phyloP scores from a whole-genome alignment of 2,888 invertebrate genomes.

The Rhabditophanes sp. region DNA sequence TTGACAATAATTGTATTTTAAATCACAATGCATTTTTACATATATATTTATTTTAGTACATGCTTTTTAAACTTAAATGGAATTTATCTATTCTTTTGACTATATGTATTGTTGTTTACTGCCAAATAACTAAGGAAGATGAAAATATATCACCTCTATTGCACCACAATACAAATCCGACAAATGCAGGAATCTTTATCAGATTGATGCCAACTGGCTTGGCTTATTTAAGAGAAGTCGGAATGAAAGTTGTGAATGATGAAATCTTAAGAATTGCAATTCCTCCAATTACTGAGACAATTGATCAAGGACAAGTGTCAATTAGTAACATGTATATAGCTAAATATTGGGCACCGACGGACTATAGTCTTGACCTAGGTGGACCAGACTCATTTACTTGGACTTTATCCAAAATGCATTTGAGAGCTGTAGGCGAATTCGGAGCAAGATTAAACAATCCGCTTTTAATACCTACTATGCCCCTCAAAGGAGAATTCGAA shows the following conservation, averaged over 20 bases:
- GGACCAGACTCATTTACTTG: constrained; percentile 39
- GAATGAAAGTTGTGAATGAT: constrained; percentile 43
- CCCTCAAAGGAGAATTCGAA: constrained; percentile 38
- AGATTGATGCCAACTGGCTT: constrained; percentile 42
- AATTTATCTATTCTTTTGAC: no score
- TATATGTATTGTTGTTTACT: no score
- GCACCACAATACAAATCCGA: constrained; percentile 39
- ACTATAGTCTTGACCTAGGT: constrained; percentile 34
- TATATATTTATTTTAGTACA: no score
- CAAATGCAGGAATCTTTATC: constrained; percentile 38
- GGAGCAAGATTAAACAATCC: constrained; percentile 36
- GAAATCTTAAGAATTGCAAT: constrained; percentile 36
- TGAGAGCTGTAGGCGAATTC: constrained; percentile 40
- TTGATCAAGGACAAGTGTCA: constrained; percentile 40
- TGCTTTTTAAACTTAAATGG: no score
- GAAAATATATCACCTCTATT: no score
- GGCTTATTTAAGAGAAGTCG: constrained; percentile 40
- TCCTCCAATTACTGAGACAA: constrained; percentile 36
- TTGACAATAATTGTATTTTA: no score
- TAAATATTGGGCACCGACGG: constrained; percentile 43
- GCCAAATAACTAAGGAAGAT: no score
- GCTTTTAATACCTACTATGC: constrained; percentile 36
- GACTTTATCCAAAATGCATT: constrained; percentile 43
- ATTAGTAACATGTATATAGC: constrained; percentile 35
- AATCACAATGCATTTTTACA: no score